Conservation (phyloP, 2,113 vertebrate species). For the Puffinus mauretanicus region DNA sequence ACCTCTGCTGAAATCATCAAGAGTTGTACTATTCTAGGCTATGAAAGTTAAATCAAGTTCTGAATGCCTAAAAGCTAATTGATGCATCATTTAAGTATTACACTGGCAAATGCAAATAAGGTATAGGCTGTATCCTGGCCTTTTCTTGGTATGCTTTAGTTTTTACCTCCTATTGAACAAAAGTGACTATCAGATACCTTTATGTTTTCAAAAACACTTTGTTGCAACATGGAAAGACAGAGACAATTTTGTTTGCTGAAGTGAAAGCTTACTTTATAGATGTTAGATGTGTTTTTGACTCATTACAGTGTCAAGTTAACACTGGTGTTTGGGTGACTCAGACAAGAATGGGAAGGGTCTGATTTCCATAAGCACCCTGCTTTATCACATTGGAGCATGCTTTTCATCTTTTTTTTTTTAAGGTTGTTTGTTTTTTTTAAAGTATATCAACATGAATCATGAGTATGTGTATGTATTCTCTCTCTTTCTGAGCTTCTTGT, state of each 20-base stretch:
- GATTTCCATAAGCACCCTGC: constrained; percentile 10
- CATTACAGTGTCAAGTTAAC: constrained; percentile 31
- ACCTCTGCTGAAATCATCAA: background rate
- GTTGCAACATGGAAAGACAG: background rate
- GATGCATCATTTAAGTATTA: background rate
- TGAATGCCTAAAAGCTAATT: background rate
- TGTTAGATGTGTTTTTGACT: constrained; percentile 9
- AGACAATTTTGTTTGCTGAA: background rate
- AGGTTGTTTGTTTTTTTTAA: background rate
- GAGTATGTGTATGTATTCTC: background rate
- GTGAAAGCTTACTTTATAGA: constrained; percentile 13
- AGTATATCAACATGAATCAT: background rate
- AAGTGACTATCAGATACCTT: background rate
- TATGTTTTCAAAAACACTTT: background rate
- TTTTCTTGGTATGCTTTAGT: background rate
- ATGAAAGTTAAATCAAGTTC: background rate
- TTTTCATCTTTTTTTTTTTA: background rate
- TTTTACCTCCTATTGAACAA: constrained; percentile 20
- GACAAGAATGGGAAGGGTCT: constrained; percentile 14
- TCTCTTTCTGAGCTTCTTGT: constrained; percentile 22
- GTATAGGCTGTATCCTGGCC: background rate
- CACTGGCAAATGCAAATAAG: background rate
- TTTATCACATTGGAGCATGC: constrained; percentile 40
- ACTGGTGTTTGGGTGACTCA: constrained; percentile 25
- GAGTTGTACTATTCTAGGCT: background rate